Percentiles rank a stretch among this genome's conserved stretches.
These are phyloP conservation scores for Malacoraja senta DNA, from an alignment of 2,797 vertebrate genomes.

Conservation along the genomic window DNA sequence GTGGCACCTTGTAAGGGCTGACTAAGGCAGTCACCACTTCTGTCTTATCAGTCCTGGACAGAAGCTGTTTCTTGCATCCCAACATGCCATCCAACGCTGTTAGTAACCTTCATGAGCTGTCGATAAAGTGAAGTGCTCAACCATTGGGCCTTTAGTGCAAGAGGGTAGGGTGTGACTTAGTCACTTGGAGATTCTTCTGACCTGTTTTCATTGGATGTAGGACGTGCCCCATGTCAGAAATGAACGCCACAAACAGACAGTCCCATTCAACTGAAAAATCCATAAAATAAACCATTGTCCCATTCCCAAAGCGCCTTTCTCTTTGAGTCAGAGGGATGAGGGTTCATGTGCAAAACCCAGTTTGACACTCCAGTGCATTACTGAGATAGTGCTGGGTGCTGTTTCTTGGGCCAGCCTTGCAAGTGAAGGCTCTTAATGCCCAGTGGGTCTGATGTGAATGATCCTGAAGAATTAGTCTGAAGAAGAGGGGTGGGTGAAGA, in stretches of 20 bases:
- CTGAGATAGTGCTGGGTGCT: background rate
- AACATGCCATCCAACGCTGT: background rate
- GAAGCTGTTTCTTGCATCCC: background rate
- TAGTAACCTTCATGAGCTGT: background rate
- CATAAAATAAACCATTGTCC: background rate
- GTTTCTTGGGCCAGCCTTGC: background rate
- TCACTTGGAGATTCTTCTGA: background rate
- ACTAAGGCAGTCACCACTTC: no score
- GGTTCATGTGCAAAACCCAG: no score
- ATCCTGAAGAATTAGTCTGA: background rate
- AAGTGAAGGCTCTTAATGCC: background rate
- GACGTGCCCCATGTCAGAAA: background rate
- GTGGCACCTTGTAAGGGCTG: background rate
- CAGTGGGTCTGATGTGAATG: background rate
- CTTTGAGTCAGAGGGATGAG: background rate
- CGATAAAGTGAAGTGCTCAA: background rate
- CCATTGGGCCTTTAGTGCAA: background rate
- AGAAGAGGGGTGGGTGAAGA: no score
- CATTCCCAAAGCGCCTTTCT: background rate
- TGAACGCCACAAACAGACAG: no score
- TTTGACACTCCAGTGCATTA: background rate
- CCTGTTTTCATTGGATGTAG: background rate
- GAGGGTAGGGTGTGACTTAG: background rate
- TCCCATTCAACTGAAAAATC: background rate
- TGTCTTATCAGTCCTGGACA: background rate